Conservation (phyloP, 2,797 vertebrate genomes). For the Cossypha heuglini region DNA sequence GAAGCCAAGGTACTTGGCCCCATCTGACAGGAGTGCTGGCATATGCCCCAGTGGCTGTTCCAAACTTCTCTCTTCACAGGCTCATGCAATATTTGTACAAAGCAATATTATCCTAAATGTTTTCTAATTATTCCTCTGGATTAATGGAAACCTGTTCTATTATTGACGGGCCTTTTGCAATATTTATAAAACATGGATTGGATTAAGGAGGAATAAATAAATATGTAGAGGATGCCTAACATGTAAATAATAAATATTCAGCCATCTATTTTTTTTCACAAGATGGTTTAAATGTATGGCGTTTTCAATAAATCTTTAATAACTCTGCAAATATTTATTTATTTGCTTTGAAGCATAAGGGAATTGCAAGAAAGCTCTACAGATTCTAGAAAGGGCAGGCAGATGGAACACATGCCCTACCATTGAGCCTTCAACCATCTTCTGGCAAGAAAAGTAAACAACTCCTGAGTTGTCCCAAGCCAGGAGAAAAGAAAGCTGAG, state of each 20-base stretch:
- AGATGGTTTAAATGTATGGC: slow-evolving; percentile 67
- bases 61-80: background rate
- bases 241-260: slow-evolving; percentile 80
- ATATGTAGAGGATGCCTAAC: slow-evolving; percentile 66
- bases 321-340: slow-evolving; percentile 75
- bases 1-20: background rate
- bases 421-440: background rate
- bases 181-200: slow-evolving; percentile 77
- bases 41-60: background rate
- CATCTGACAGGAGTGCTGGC: background rate
- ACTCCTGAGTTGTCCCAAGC: background rate
- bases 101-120: slow-evolving; percentile 75
- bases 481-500: background rate
- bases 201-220: slow-evolving; percentile 81
- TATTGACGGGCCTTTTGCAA: slow-evolving; percentile 78
- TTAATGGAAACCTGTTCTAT: slow-evolving; percentile 77
- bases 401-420: slow-evolving; percentile 8
- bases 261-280: slow-evolving; percentile 65
- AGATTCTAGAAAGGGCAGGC: slow-evolving; percentile 30
- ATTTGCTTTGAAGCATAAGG: slow-evolving; percentile 53
- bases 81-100: slow-evolving; percentile 71
- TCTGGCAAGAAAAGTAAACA: slow-evolving; percentile 11
- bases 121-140: slow-evolving; percentile 79
- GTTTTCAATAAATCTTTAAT: slow-evolving; percentile 76
- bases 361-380: slow-evolving; percentile 28